These are phyloP conservation scores for Polietes domitor DNA, from an alignment of 2,888 invertebrate genomes.

Conservation along the genomic window DNA sequence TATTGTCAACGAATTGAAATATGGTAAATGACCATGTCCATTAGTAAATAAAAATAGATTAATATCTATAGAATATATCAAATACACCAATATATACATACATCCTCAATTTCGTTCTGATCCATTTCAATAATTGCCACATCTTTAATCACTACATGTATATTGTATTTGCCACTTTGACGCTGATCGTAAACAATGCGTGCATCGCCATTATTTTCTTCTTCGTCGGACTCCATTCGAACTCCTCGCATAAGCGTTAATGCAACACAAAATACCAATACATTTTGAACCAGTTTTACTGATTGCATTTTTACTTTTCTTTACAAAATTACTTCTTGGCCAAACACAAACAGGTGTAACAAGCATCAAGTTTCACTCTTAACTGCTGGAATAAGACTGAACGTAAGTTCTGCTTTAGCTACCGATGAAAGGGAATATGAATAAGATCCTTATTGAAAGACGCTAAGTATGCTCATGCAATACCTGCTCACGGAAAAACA, in stretches of 20 bases:
- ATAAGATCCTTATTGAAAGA: neutral
- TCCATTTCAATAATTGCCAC: slow-evolving; percentile 85
- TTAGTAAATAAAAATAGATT: too few species aligned
- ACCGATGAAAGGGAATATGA: slow-evolving; percentile 5
- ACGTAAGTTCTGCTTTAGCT: neutral
- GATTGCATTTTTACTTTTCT: slow-evolving; percentile 44
- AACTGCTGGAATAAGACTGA: slow-evolving; percentile 47
- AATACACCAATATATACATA: too few species aligned
- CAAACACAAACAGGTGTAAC: slow-evolving; percentile 2
- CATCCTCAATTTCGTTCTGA: slow-evolving; percentile 76
- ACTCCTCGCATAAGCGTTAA: slow-evolving; percentile 18
- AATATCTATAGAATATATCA: too few species aligned
- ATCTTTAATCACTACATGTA: slow-evolving; percentile 90
- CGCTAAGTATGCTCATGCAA: neutral
- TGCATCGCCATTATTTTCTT: slow-evolving; percentile 64
- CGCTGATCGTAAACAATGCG: slow-evolving; percentile 85
- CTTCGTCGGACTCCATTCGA: slow-evolving; percentile 30
- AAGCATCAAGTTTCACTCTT: slow-evolving; percentile 45
- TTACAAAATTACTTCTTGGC: neutral
- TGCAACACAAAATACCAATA: slow-evolving; percentile 32
- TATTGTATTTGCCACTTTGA: slow-evolving; percentile 89
- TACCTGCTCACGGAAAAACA: neutral
- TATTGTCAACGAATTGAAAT: too few species aligned
- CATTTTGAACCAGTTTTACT: slow-evolving; percentile 54
- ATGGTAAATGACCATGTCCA: too few species aligned